A percentile compares a stretch with the other conserved stretches of the same genome.
These are phyloP conservation scores for Coptodon bakossiorum DNA, from an alignment of 2,113 vertebrate species.

Conservation along the genomic window DNA sequence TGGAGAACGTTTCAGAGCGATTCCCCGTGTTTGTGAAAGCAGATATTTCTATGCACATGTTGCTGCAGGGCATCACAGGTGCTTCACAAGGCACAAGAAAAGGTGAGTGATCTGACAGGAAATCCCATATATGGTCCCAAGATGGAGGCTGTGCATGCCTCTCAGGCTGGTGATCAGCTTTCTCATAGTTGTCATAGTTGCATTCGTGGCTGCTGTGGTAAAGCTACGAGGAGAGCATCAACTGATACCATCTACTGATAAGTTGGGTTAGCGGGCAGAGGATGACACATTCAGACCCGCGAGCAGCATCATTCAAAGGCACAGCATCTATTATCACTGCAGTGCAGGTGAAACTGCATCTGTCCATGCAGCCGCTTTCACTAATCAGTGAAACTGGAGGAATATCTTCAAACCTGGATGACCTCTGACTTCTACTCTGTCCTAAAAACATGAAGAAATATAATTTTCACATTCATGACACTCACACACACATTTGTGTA, in stretches of 20 bases:
- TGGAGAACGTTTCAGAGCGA: accelerated
- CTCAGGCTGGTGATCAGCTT: accelerated
- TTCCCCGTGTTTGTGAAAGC: accelerated
- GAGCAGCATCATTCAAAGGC: no score
- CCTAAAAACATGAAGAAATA: not conserved
- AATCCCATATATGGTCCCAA: accelerated
- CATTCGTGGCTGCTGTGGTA: accelerated
- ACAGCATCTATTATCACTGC: not conserved
- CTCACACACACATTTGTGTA: not conserved
- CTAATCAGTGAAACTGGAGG: not conserved
- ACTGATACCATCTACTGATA: not conserved
- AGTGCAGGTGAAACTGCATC: accelerated
- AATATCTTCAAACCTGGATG: accelerated
- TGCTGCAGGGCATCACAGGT: accelerated
- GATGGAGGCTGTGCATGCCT: accelerated
- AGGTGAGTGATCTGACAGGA: not conserved
- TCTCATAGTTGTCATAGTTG: accelerated
- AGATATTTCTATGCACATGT: accelerated
- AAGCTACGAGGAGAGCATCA: not conserved
- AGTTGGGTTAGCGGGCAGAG: not conserved
- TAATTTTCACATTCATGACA: accelerated
- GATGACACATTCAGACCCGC: no score
- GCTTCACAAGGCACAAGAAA: not conserved
- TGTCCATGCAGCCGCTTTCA: not conserved
- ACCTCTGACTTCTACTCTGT: not conserved